phyloP scores from a whole-genome alignment of 2,797 vertebrate genomes.

The Hirundo rustica region DNA sequence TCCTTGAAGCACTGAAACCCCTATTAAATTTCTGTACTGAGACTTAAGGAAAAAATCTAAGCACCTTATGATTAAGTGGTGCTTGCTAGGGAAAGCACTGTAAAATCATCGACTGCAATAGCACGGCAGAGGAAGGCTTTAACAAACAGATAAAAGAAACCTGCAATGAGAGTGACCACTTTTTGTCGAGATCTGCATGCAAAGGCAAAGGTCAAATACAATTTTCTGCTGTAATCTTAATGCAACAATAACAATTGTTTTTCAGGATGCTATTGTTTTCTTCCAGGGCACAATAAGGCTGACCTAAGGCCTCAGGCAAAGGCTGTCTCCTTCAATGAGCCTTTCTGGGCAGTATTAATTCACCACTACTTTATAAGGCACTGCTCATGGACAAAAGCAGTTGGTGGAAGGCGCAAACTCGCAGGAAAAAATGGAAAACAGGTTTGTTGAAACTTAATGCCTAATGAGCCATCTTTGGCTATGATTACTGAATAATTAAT shows the following conservation, averaged over 20 bases:
- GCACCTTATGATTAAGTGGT: slow-evolving; percentile 22
- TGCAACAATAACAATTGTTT: background rate
- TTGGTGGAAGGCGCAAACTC: background rate
- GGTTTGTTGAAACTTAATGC: background rate
- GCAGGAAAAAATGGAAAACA: background rate
- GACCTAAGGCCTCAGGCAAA: background rate
- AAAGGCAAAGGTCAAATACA: background rate
- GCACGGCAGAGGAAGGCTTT: background rate
- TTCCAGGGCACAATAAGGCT: background rate
- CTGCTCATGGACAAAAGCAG: background rate
- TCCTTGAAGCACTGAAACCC: slow-evolving; percentile 34
- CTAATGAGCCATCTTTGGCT: background rate
- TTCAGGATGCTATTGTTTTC: background rate
- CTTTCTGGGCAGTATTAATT: background rate
- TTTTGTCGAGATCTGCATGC: background rate
- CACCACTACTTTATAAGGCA: background rate
- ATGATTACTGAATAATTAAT: background rate
- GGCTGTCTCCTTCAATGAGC: background rate
- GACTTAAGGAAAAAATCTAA: slow-evolving; percentile 5
- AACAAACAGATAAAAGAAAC: background rate
- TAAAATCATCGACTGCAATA: background rate
- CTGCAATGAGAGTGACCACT: background rate
- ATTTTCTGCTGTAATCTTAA: background rate
- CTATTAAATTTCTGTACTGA: slow-evolving; percentile 36
- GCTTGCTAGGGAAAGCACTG: background rate